Evolutionary conservation across 2,797 vertebrate genomes (phyloP).

Genomic region (Melanotaenia pygmaea): DNA sequence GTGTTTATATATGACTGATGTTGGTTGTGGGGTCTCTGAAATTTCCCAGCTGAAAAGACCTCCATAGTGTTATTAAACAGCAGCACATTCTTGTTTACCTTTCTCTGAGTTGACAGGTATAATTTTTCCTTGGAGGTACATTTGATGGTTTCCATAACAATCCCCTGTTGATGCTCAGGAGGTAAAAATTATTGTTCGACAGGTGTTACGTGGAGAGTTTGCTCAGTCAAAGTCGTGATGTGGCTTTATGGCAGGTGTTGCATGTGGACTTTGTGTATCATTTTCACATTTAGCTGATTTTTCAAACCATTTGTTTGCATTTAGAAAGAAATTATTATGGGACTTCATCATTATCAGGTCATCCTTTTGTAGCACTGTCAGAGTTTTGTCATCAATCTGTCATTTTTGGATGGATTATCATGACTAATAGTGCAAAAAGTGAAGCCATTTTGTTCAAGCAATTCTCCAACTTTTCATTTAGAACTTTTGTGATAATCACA

Average conservation of each 20-base stretch:
- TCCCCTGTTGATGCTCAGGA: constrained; percentile 11
- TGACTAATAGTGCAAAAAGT: neutral
- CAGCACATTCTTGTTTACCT: constrained; percentile 31
- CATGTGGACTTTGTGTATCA: neutral
- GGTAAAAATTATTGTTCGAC: constrained; percentile 11
- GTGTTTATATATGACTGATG: constrained; percentile 67
- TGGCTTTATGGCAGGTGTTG: neutral
- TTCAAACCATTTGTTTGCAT: neutral
- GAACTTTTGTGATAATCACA: neutral
- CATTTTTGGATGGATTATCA: neutral
- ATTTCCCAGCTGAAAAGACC: constrained; percentile 12
- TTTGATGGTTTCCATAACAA: constrained; percentile 20
- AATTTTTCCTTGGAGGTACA: constrained; percentile 10
- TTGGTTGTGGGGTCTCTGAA: constrained; percentile 18
- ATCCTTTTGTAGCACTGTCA: neutral
- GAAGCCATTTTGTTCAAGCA: neutral
- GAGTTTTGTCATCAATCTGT: neutral
- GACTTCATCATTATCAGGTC: constrained; percentile 17
- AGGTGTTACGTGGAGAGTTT: constrained; percentile 21
- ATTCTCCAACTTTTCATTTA: neutral
- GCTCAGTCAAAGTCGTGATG: neutral
- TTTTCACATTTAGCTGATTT: neutral
- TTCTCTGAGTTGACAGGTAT: constrained; percentile 18
- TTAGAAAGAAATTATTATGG: neutral
- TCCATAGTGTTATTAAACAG: constrained; percentile 13